Percentiles rank a stretch among this genome's conserved stretches.
phyloP scores from a whole-genome alignment of 2,797 vertebrate species.

The Petrocephalus sullivani region DNA sequence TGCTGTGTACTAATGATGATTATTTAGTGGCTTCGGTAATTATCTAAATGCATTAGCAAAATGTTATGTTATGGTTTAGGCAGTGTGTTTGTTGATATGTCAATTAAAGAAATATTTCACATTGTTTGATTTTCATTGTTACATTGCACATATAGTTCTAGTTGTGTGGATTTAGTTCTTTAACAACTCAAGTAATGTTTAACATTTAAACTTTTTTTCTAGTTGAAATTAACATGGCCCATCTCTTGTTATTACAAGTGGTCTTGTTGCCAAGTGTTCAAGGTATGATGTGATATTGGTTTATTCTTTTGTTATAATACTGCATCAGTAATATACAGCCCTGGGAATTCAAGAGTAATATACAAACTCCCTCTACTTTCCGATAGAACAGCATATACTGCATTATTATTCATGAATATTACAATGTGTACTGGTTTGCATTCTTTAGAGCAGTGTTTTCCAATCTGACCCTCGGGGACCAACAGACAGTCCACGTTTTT shows the following conservation, averaged over 20 bases:
- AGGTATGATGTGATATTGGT: constrained; percentile 37
- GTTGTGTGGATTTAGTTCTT: background rate
- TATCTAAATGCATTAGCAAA: background rate
- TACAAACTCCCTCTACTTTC: background rate
- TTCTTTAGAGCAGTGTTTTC: background rate
- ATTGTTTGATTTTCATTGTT: background rate
- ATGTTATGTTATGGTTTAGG: background rate
- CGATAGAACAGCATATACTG: background rate
- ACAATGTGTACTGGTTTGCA: background rate
- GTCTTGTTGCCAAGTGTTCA: constrained; percentile 41
- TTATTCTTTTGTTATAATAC: background rate
- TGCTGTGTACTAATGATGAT: background rate
- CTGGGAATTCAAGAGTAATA: background rate
- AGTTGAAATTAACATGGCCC: constrained; percentile 51
- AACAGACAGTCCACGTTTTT: background rate
- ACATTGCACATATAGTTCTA: background rate
- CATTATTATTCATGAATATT: background rate
- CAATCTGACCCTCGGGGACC: background rate
- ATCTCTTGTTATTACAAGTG: constrained; percentile 42
- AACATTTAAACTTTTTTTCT: constrained; percentile 5
- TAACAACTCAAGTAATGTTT: background rate
- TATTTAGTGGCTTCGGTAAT: background rate
- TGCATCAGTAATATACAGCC: background rate
- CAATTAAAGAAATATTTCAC: background rate
- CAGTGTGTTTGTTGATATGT: background rate